A percentile compares a stretch with the other conserved stretches of the same genome.
These are phyloP conservation scores for Candoia aspera DNA, from an alignment of 2,113 vertebrate genomes.

Conservation along the genomic window DNA sequence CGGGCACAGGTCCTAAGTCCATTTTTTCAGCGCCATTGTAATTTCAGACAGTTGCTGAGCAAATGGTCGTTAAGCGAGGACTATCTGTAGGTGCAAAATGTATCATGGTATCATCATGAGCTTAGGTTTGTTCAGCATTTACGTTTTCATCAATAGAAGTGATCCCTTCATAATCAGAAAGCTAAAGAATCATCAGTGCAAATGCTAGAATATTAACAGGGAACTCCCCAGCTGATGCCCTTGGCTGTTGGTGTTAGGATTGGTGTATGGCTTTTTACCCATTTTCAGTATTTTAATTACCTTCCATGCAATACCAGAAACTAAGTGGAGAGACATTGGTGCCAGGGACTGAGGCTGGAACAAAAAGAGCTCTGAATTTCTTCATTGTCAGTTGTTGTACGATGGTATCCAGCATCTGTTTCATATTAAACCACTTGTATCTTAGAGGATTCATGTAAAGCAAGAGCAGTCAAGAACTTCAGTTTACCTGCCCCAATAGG, in stretches of 20 bases:
- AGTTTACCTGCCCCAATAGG: not conserved
- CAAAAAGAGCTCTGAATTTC: not conserved
- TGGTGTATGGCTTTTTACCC: not conserved
- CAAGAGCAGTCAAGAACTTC: not conserved
- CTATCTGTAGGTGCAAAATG: not conserved
- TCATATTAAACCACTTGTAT: not conserved
- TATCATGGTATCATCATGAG: not conserved
- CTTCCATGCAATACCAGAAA: no score
- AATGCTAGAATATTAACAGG: not conserved
- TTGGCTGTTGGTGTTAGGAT: not conserved
- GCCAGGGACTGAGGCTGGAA: not conserved
- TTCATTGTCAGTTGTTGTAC: not conserved
- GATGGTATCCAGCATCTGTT: not conserved
- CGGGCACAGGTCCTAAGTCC: no score
- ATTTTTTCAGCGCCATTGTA: no score
- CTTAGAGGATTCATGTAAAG: not conserved
- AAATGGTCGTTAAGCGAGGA: no score
- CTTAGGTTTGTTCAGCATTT: not conserved
- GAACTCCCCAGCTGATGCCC: not conserved
- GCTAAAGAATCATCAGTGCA: not conserved
- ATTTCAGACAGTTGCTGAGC: no score
- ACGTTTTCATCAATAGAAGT: not conserved
- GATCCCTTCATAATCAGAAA: not conserved
- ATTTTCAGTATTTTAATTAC: not conserved
- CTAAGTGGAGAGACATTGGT: not conserved